Percentiles rank a stretch among this genome's conserved stretches.
These are phyloP conservation scores for Unio delphinus DNA, from an alignment of 2,888 invertebrate genomes.

Conservation along the genomic window DNA sequence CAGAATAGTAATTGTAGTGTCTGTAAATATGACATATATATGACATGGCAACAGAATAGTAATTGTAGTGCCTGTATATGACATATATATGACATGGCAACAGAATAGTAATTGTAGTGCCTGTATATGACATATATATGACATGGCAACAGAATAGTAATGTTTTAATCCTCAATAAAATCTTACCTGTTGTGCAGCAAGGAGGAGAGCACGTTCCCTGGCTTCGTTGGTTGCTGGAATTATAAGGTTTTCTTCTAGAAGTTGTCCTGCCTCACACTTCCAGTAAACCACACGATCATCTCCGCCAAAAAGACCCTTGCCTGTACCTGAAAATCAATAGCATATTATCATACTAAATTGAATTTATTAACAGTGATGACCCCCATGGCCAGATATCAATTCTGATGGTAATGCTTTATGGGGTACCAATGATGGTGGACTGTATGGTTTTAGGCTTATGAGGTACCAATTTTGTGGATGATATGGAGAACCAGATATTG, in stretches of 20 bases:
- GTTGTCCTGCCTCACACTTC: slow-evolving; percentile 66
- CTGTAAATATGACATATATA: too few relatives aligned
- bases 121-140: background rate
- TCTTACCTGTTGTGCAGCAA: slow-evolving; percentile 66
- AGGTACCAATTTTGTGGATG: too few relatives aligned
- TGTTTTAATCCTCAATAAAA: slow-evolving; percentile 6
- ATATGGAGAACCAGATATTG: too few relatives aligned
- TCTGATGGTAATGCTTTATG: too few relatives aligned
- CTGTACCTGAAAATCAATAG: slow-evolving; percentile 42
- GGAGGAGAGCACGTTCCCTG: slow-evolving; percentile 62
- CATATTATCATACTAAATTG: background rate
- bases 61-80: too few relatives aligned
- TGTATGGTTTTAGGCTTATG: too few relatives aligned
- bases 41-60: too few relatives aligned
- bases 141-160: slow-evolving; percentile 8
- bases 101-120: background rate
- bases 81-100: slow-evolving; percentile 4
- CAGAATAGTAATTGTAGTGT: too few relatives aligned
- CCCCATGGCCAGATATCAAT: too few relatives aligned
- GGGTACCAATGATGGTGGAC: too few relatives aligned
- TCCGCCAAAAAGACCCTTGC: slow-evolving; percentile 58
- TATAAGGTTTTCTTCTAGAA: slow-evolving; percentile 59
- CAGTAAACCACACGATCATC: slow-evolving; percentile 67
- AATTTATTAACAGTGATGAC: too few relatives aligned
- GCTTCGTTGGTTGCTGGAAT: slow-evolving; percentile 65